Percentiles rank a stretch among this genome's conserved stretches.
phyloP scores from a whole-genome alignment of 2,113 vertebrate species.

The Osmerus eperlanus region DNA sequence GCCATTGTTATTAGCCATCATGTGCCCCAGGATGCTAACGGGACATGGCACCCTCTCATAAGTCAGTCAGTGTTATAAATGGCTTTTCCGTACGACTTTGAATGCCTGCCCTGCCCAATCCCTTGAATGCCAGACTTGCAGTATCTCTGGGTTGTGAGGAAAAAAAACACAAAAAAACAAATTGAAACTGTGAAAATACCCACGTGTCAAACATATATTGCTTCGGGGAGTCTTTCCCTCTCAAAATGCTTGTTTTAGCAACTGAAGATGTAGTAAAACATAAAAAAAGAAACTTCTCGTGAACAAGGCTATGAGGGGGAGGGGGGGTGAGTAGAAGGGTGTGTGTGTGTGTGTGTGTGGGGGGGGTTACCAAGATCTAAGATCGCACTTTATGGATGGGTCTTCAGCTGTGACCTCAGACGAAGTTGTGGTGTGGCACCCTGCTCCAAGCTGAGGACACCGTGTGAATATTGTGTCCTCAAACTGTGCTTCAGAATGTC shows the following conservation, averaged over 20 bases:
- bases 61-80: neutral
- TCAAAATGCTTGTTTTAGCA: neutral
- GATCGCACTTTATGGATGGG: slow-evolving; percentile 15
- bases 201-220: neutral
- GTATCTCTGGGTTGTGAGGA: slow-evolving; percentile 3
- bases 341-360: too few relatives aligned
- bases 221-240: neutral
- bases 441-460: slow-evolving; percentile 37
- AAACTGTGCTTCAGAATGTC: slow-evolving; percentile 28
- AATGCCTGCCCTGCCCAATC: neutral
- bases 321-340: too few relatives aligned
- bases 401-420: neutral
- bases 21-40: neutral
- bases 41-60: neutral
- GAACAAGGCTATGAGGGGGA: too few relatives aligned
- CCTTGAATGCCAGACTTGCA: neutral
- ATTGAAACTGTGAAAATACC: slow-evolving; percentile 10
- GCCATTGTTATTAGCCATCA: neutral
- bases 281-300: neutral
- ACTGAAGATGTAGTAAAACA: neutral
- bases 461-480: slow-evolving; percentile 7
- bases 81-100: neutral
- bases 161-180: neutral
- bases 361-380: neutral
- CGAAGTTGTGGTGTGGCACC: slow-evolving; percentile 32